Evolutionary conservation across 2,113 vertebrate species (phyloP).

Genomic region (Dinomys branickii): DNA sequence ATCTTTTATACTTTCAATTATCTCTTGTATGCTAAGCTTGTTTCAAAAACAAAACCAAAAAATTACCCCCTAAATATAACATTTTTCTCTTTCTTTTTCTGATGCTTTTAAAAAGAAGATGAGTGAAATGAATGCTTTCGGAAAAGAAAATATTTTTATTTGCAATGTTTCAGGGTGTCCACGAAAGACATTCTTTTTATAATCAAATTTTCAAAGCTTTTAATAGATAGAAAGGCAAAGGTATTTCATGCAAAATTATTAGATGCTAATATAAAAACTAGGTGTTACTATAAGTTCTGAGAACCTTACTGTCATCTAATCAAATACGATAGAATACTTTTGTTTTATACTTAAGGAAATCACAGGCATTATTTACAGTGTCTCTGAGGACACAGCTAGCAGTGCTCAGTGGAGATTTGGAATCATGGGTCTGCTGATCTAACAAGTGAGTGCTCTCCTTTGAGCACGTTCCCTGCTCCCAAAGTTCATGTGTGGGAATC

Average conservation of each 20-base stretch:
- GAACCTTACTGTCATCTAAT: background rate
- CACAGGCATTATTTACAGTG: background rate
- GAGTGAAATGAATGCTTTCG: background rate
- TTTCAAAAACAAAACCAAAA: constrained; percentile 4
- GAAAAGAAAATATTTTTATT: background rate
- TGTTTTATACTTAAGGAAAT: background rate
- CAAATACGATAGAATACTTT: background rate
- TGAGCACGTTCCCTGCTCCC: background rate
- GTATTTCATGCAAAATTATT: background rate
- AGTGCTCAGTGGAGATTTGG: background rate
- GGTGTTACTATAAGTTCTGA: background rate
- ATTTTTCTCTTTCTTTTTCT: background rate
- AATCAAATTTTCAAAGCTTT: background rate
- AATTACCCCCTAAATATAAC: background rate
- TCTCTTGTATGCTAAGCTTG: background rate
- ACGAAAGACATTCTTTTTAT: background rate
- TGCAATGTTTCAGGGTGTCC: background rate
- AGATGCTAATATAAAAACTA: background rate
- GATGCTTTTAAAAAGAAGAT: background rate
- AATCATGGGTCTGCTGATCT: background rate
- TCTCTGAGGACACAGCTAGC: background rate
- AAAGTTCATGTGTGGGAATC: background rate
- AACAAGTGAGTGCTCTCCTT: background rate
- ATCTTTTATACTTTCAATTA: background rate
- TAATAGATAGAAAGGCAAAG: background rate